Evolutionary conservation across 2,113 vertebrate species (phyloP), one percentile per base, ranked within the genome.

Genomic region (Malaclemys terrapin): DNA sequence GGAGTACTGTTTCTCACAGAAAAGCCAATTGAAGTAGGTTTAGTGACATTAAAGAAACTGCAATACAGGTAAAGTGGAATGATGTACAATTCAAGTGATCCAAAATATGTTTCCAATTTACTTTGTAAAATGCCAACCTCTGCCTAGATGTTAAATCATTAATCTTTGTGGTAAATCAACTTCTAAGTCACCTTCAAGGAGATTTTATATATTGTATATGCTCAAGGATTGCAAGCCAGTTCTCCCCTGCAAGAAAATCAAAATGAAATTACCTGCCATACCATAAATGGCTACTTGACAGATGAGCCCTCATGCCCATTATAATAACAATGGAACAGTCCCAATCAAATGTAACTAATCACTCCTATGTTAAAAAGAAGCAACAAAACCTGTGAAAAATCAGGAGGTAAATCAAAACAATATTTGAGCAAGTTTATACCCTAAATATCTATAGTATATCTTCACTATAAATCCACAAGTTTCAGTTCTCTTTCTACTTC

Each of bases 131-230:
- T 79, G 42, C 75, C 89, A 95, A 82, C 78, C 83, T 95, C 54
- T 85, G 75, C 95, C 27, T 24, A 13, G 69, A 87, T 35, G 79
- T 93, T 89, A 38, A 88, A 89, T 93, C 92, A 92, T 79, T 92
- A 90, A 94, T 88, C 50, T 91, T 95, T 96, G 92, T 80, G 88
- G 78, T 95, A 97, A 97, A 90, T 97, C 88, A 97, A 89, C 91
- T 93, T 91, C 72, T 87, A 76, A 72, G 54, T 22, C 45, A 56
- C 81, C 96, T 97, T 97, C 81, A 94, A 84, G 59, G 78, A 97
- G 69, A 97, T 95, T 80, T 89, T 56, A 87, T 93, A 92, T 87
- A 86, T 81, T 94, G 62, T 65, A 87, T 56, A 38, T 90, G 27
- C 95, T 97, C 94, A 96, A 94, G 89, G 72, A 79, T 97, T 92